Conservation (phyloP, 1,140 invertebrate species). For the Temnothorax curvispinosus region DNA sequence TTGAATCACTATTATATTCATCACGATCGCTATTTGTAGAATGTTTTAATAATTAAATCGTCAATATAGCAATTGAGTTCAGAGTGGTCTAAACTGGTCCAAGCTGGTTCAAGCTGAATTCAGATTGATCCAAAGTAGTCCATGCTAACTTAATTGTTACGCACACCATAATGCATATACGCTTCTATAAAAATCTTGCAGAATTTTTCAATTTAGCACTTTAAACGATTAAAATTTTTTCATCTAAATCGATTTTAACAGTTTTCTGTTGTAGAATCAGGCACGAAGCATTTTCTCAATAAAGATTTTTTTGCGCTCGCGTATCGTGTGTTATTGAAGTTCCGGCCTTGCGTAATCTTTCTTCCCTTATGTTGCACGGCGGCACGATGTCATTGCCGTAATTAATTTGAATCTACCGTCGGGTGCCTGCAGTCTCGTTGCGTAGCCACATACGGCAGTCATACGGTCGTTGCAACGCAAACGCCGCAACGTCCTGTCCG, state of each 20-base stretch:
- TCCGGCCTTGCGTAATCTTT: constrained; percentile 9
- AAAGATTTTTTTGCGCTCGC: not conserved
- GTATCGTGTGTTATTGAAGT: constrained; percentile 5
- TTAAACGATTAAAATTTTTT: not conserved
- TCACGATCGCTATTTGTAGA: not conserved
- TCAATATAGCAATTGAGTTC: not conserved
- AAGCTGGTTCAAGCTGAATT: not conserved
- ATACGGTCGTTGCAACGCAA: not conserved
- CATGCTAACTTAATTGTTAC: not conserved
- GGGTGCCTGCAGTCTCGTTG: not conserved
- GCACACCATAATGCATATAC: not conserved
- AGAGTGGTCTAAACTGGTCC: not conserved
- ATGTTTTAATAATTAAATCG: constrained; percentile 4
- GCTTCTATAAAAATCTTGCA: not conserved
- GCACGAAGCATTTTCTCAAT: not conserved
- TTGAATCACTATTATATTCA: not conserved
- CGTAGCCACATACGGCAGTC: constrained; percentile 6
- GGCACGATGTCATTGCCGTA: constrained; percentile 39
- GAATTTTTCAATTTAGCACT: not conserved
- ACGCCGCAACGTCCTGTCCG: constrained; percentile 14
- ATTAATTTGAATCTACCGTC: constrained; percentile 37
- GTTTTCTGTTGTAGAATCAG: not conserved
- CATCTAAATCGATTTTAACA: not conserved
- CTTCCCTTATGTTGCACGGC: not conserved
- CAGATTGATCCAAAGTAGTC: not conserved